phyloP scores from a whole-genome alignment of 2,797 vertebrate species.

The Lepilemur ruficaudatus region DNA sequence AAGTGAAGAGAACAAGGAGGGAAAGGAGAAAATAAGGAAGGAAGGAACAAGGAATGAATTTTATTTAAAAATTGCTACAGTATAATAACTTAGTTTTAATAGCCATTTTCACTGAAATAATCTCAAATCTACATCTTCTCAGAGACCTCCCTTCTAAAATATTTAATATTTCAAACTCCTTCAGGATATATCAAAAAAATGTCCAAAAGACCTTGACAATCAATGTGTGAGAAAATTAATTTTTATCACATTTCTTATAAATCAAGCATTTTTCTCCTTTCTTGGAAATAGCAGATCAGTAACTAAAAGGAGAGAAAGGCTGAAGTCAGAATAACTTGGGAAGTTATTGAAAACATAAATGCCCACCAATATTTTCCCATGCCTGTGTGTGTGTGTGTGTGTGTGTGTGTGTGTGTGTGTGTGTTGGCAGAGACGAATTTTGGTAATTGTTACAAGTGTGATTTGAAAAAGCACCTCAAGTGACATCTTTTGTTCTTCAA shows the following conservation, averaged over 20 bases:
- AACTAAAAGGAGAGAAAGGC: not conserved
- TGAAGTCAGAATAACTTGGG: not conserved
- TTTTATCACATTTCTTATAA: not conserved
- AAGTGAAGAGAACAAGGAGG: not conserved
- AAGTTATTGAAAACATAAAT: not conserved
- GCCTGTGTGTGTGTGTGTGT: not conserved
- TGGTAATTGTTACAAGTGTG: not conserved
- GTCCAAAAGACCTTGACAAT: not conserved
- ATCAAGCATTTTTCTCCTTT: not conserved
- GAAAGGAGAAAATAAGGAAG: not conserved
- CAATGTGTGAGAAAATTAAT: not conserved
- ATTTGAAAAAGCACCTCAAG: not conserved
- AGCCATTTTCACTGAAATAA: not conserved
- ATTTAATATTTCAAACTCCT: not conserved
- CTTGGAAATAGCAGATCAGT: not conserved
- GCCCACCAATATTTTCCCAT: not conserved
- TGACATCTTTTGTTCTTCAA: not conserved
- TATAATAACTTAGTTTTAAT: not conserved
- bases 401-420: not conserved
- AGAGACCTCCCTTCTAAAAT: not conserved
- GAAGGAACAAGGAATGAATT: not conserved
- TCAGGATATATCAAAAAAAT: not conserved
- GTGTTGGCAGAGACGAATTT: not conserved
- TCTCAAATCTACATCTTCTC: not conserved
- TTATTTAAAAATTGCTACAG: not conserved